These are phyloP conservation scores for Anadara kagoshimensis DNA, from an alignment of 1,140 invertebrate species.

Conservation along the genomic window DNA sequence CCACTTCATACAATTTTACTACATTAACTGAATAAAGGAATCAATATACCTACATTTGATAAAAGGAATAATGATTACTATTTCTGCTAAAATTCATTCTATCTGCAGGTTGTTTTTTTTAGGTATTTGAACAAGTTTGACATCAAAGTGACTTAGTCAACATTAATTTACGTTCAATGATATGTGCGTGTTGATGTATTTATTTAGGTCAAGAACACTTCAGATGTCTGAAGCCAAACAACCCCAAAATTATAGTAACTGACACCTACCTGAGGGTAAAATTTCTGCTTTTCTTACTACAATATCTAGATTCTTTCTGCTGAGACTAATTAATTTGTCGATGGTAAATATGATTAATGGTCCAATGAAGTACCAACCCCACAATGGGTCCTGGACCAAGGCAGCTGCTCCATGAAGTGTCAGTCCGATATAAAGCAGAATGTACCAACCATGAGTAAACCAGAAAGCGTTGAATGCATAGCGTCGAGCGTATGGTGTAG, in stretches of 20 bases:
- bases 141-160: no score
- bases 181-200: no score
- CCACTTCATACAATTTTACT: no score
- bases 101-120: no score
- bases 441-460: constrained; percentile 94
- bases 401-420: constrained; percentile 90
- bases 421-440: constrained; percentile 90
- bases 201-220: no score
- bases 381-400: constrained; percentile 84
- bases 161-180: no score
- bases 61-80: no score
- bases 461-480: constrained; percentile 86
- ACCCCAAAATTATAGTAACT: constrained; percentile 53
- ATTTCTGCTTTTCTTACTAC: constrained; percentile 97
- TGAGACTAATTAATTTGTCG: constrained; percentile 91
- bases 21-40: no score
- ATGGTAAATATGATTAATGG: constrained; percentile 92
- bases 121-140: no score
- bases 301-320: constrained; percentile 82
- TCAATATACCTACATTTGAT: no score
- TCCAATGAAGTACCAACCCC: constrained; percentile 96
- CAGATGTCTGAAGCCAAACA: no score
- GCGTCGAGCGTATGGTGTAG: constrained; percentile 93
- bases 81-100: no score
- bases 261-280: constrained; percentile 86